Evolutionary conservation across 2,888 invertebrate species (phyloP), one percentile per base, ranked within the genome.

Genomic region (Ennomos erosarius): DNA sequence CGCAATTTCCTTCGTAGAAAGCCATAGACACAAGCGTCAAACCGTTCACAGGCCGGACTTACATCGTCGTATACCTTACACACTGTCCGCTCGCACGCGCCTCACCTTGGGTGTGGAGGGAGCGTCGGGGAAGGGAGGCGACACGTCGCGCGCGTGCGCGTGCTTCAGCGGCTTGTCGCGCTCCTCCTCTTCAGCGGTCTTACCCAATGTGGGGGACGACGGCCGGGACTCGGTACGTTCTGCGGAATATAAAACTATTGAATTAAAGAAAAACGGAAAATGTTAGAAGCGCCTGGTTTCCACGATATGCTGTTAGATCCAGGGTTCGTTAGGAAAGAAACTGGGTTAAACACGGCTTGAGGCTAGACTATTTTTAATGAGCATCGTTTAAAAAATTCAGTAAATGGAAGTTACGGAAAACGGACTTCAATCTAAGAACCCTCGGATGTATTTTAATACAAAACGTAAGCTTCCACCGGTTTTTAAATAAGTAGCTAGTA

Each of bases 101-200:
- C 76, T 81, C 71, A 94, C 94, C 92, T 94, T 94, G 73, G 94
- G 94, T 67, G 94, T 94, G 78, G 94, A 94, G 70, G 94, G 94
- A 49, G 94, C 94, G 82, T 94, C 94, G 65, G 93, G 94, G 82
- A 92, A 94, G 64, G 94, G 90, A 65, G 93, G 92, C 40, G 90
- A 88, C 33, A 78, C 73, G 75, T 90, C 88, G 54, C 92, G 85
- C 73, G 89, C 88, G 74, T 88, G 88, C 71, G 85, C 82, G 70
- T 92, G 92, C 74, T 92, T 92, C 67, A 91, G 80, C 50, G 88
- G 82, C 73, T 85, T 82, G 73, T 82, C 81, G 61, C 84, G 76
- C 68, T 83, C 85, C 53, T 80, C 83, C 46, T 73, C 78, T 9
- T 74, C 73, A 52, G 63, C 57, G 10, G 63, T 35, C 48, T 64